phyloP scores from a whole-genome alignment of 2,113 vertebrate genomes.

The Xenus cinereus region DNA sequence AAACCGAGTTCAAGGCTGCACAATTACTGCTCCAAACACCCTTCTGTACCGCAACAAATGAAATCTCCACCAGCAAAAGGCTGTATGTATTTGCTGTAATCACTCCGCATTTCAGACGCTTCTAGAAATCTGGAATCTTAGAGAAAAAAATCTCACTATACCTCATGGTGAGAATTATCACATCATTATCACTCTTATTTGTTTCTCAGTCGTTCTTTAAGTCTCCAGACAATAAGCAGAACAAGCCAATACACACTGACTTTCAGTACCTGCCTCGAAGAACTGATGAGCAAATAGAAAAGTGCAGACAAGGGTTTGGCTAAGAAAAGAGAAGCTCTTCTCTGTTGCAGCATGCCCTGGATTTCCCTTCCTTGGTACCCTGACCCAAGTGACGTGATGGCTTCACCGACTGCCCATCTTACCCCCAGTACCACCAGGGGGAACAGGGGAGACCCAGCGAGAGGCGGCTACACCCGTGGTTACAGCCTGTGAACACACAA shows the following conservation, averaged over 20 bases:
- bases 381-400: not conserved
- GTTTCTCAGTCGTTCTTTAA: not conserved
- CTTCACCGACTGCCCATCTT: too few relatives aligned
- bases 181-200: not conserved
- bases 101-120: not conserved
- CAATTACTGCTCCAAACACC: not conserved
- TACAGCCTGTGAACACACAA: not conserved
- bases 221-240: not conserved
- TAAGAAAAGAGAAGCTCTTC: not conserved
- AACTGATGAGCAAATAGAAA: not conserved
- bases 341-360: too few relatives aligned
- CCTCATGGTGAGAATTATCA: not conserved
- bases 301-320: not conserved
- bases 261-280: not conserved
- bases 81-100: not conserved
- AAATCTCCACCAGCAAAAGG: not conserved
- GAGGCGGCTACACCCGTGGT: not conserved
- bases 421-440: not conserved
- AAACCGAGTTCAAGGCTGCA: not conserved
- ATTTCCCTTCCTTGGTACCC: not conserved
- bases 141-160: not conserved
- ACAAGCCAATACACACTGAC: not conserved
- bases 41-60: rapidly evolving
- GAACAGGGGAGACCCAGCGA: not conserved
- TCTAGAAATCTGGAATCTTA: not conserved